Conservation (phyloP, 2,797 vertebrate genomes). For the Leuciscus waleckii region DNA sequence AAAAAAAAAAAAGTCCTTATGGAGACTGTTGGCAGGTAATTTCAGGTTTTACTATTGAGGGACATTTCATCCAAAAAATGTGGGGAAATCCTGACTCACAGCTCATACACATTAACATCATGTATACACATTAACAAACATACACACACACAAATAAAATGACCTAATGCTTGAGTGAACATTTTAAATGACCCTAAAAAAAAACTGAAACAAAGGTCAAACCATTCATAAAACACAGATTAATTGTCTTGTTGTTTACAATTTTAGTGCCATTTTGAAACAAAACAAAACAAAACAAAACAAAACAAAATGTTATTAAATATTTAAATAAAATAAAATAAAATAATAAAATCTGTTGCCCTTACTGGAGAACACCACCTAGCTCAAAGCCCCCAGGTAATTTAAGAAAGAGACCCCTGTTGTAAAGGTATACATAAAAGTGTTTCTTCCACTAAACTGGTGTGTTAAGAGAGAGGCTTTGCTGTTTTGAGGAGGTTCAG, state of each 20-base stretch:
- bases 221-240: neutral
- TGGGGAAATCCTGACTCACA: neutral
- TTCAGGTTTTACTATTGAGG: neutral
- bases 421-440: neutral
- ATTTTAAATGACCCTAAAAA: neutral
- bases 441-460: constrained; percentile 1
- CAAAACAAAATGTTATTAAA: neutral
- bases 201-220: neutral
- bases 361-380: neutral
- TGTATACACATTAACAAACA: neutral
- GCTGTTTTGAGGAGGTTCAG: constrained; percentile 14
- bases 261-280: neutral
- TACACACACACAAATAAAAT: neutral
- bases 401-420: neutral
- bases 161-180: neutral
- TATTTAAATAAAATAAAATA: neutral
- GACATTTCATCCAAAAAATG: neutral
- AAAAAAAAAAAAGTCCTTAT: neutral
- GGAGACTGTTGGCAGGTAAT: neutral
- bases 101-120: neutral
- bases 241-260: neutral
- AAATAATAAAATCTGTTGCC: neutral
- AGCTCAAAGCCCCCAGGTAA: neutral
- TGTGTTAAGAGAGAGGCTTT: neutral
- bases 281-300: neutral